Percentiles rank a stretch among this genome's conserved stretches.
These are phyloP conservation scores for Sphaerophoria rueppellii DNA, from an alignment of 2,888 invertebrate genomes.

Conservation along the genomic window DNA sequence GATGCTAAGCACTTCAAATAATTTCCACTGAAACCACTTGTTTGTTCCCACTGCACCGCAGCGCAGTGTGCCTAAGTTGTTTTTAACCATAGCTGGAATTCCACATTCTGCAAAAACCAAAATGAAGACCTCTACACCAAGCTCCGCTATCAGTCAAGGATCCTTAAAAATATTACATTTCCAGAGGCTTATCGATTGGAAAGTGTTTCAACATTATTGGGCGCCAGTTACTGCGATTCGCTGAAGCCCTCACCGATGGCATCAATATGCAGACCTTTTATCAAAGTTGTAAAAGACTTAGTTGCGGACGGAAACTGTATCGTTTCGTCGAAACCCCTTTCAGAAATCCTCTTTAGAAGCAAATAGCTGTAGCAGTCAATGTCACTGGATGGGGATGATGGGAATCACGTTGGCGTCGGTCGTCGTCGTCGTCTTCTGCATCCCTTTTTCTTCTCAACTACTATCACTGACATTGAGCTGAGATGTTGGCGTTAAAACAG, in stretches of 20 bases:
- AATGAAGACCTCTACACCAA: no score
- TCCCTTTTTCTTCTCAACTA: conserved; percentile 32
- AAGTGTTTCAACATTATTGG: not conserved
- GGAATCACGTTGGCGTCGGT: not conserved
- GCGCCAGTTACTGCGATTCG: not conserved
- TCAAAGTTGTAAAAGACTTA: conserved; percentile 67
- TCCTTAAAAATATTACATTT: no score
- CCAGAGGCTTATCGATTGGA: conserved; percentile 38
- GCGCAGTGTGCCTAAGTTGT: no score
- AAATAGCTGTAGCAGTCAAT: conserved; percentile 37
- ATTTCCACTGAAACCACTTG: conserved; percentile 69
- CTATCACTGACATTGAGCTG: conserved; percentile 40
- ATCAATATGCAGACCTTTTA: conserved; percentile 55
- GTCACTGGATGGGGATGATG: conserved; percentile 22
- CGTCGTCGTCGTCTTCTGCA: conserved; percentile 14
- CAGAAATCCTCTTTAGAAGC: conserved; percentile 43
- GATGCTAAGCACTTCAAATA: conserved; percentile 70
- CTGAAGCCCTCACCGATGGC: conserved; percentile 18
- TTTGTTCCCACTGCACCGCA: conserved; percentile 22
- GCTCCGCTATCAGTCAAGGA: no score
- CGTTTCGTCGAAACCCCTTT: conserved; percentile 34
- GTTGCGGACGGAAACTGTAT: conserved; percentile 61
- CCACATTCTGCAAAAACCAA: no score
- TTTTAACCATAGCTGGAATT: no score
- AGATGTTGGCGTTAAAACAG: conserved; percentile 23